Percentiles rank a stretch among this genome's conserved stretches.
These are phyloP conservation scores for Apodemus speciosus DNA, from an alignment of 2,113 vertebrate species.

Conservation along the genomic window DNA sequence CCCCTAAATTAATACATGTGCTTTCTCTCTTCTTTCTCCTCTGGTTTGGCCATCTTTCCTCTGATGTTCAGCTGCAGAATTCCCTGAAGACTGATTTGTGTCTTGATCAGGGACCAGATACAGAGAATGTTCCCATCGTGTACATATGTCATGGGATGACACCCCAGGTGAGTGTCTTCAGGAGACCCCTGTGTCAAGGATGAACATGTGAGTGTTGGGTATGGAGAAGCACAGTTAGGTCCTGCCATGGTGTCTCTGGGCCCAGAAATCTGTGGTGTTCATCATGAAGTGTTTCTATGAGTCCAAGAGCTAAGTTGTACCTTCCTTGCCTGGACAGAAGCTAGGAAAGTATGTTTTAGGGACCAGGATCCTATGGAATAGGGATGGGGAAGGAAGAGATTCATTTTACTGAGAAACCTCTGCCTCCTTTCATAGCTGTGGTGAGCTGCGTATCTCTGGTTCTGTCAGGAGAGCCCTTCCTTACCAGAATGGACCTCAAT, in stretches of 20 bases:
- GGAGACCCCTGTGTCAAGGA: not conserved
- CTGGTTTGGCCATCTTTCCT: not conserved
- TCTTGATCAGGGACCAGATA: slow-evolving; percentile 97
- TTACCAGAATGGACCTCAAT: not conserved
- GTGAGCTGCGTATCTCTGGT: not conserved
- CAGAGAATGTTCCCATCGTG: slow-evolving; percentile 96
- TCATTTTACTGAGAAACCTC: not conserved
- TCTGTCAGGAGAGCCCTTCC: not conserved
- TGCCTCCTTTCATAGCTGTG: not conserved
- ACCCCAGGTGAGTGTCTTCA: slow-evolving; percentile 92
- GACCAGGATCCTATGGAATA: not conserved
- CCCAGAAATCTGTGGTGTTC: not conserved
- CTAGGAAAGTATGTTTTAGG: not conserved
- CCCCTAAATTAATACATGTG: slow-evolving; percentile 39
- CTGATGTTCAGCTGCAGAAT: slow-evolving; percentile 92
- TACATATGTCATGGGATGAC: slow-evolving; percentile 99
- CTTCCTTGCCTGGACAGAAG: not conserved
- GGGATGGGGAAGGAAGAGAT: not conserved
- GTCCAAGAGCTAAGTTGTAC: not conserved
- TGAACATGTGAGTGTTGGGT: not conserved
- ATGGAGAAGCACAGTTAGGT: not conserved
- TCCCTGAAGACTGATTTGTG: slow-evolving; percentile 96
- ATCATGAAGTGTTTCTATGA: not conserved
- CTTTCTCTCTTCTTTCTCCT: slow-evolving; percentile 65
- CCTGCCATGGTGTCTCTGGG: not conserved